These are phyloP conservation scores for Autographa pulchrina DNA, from an alignment of 2,888 invertebrate species.

Conservation along the genomic window DNA sequence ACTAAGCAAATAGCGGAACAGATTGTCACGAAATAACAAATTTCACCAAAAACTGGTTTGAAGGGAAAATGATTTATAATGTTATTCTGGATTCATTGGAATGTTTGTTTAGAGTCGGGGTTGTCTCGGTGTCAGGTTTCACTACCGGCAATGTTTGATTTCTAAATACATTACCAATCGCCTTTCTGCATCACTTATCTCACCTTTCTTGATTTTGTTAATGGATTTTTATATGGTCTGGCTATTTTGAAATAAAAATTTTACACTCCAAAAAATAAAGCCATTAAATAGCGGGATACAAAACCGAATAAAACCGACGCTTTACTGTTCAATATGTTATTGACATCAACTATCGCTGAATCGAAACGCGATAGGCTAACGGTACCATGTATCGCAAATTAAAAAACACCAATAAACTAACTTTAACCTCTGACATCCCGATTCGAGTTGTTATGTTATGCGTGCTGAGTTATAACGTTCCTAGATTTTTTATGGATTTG, in stretches of 20 bases:
- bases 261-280: background rate
- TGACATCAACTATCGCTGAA: conserved; percentile 10
- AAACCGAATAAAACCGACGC: conserved; percentile 9
- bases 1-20: conserved; percentile 89
- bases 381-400: conserved; percentile 3
- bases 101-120: conserved; percentile 79
- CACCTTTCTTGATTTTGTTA: conserved; percentile 33
- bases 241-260: background rate
- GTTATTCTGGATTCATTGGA: conserved; percentile 85
- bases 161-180: conserved; percentile 69
- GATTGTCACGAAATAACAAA: conserved; percentile 88
- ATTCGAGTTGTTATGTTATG: conserved; percentile 4
- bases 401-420: background rate
- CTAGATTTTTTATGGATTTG: background rate
- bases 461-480: conserved; percentile 1
- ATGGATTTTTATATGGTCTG: conserved; percentile 17
- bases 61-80: conserved; percentile 86
- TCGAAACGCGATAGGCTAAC: conserved; percentile 1
- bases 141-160: conserved; percentile 71
- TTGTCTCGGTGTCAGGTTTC: conserved; percentile 77
- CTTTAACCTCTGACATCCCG: conserved; percentile 5
- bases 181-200: conserved; percentile 50
- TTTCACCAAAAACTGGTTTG: conserved; percentile 78
- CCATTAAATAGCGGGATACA: background rate
- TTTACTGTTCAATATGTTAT: background rate